phyloP scores from a whole-genome alignment of 2,888 invertebrate genomes.

The Stenotaenia linearis region DNA sequence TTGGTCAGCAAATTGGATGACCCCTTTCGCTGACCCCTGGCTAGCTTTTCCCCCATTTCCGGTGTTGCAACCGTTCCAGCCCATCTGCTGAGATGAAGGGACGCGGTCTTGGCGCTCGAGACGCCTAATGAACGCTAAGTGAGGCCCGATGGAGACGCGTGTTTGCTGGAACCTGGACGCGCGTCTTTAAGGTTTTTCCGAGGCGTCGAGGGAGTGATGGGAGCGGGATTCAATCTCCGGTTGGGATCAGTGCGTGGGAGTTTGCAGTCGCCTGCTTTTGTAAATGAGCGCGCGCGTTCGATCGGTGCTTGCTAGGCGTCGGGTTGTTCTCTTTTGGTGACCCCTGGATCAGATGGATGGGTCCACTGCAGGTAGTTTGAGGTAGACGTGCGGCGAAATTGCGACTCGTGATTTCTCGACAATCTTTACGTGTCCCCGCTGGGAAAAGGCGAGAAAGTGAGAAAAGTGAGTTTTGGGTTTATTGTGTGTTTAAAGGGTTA shows the following conservation, averaged over 20 bases:
- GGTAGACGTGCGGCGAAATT: background rate
- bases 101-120: background rate
- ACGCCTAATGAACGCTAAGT: constrained; percentile 5
- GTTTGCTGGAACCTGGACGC: background rate
- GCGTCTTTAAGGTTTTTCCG: background rate
- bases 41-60: background rate
- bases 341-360: background rate
- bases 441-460: no score
- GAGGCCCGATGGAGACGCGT: background rate
- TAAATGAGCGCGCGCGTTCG: background rate
- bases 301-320: background rate
- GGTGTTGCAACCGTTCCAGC: background rate
- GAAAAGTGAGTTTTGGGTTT: background rate
- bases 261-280: background rate
- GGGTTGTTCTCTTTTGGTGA: background rate
- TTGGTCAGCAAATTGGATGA: constrained; percentile 8
- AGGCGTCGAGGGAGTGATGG: background rate
- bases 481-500: no score
- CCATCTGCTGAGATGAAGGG: background rate
- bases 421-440: no score
- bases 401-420: background rate
- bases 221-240: background rate
- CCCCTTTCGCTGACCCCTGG: background rate
- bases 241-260: background rate
- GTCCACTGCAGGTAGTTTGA: background rate